Percentiles rank a stretch among this genome's conserved stretches.
Conservation (phyloP, 2,797 vertebrate species). For the Chelon auratus region DNA sequence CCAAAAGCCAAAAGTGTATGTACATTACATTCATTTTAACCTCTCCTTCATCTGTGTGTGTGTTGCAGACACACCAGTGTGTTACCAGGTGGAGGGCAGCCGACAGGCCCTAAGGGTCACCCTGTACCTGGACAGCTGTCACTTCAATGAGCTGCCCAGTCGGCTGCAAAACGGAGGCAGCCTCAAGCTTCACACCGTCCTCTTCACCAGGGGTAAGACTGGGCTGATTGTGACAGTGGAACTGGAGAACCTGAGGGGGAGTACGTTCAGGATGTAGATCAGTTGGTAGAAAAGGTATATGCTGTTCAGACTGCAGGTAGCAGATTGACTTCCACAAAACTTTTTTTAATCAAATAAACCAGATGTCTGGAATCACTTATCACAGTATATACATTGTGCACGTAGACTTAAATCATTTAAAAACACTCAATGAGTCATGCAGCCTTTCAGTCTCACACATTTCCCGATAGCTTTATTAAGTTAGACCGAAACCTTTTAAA, state of each 20-base stretch:
- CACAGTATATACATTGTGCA: background rate
- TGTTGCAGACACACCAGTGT: conserved; percentile 90
- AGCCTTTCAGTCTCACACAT: conserved; percentile 15
- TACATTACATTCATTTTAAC: conserved; percentile 10
- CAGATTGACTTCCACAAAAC: too few relatives aligned
- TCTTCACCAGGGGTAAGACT: conserved; percentile 92
- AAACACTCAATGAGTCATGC: conserved; percentile 7
- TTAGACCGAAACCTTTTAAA: conserved; percentile 42
- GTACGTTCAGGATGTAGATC: conserved; percentile 1
- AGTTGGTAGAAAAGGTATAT: background rate
- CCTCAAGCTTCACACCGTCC: conserved; percentile 92
- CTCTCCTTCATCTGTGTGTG: conserved; percentile 19
- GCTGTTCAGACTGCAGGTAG: too few relatives aligned
- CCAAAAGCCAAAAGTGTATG: background rate
- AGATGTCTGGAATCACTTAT: conserved; percentile 2
- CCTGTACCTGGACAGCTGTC: conserved; percentile 94
- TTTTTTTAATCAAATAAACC: too few relatives aligned
- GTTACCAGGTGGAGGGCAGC: conserved; percentile 95
- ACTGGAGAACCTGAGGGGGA: background rate
- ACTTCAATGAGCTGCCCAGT: conserved; percentile 94
- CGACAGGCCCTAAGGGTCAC: conserved; percentile 93
- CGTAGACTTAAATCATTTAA: conserved; percentile 9
- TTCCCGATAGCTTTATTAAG: conserved; percentile 43
- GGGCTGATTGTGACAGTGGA: background rate
- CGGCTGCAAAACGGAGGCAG: conserved; percentile 94